Evolutionary conservation across 2,113 vertebrate species (phyloP), one percentile per base, ranked within the genome.

Genomic region (Orientallactaga bullata): DNA sequence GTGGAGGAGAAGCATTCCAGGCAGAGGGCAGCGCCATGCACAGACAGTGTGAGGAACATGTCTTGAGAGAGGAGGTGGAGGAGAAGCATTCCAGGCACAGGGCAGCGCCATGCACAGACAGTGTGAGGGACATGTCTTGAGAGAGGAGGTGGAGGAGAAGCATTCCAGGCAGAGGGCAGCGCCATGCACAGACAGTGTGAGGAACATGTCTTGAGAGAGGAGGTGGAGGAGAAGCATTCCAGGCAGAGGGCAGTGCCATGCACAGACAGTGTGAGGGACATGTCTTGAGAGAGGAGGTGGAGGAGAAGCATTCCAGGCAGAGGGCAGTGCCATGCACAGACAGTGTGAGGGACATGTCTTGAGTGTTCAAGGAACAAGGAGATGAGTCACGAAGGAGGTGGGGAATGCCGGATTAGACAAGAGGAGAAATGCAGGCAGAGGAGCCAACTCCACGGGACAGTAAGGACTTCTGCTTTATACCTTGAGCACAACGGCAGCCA

Each of bases 121-220:
- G 42, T 23, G 12, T 2, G 79, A 15, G 51, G 23, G 35, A 4
- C 5, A 7, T 26, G 0, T 11, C 4, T 4, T 12, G 0, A 28
- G 3, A 24, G 0, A 23, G 72, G 78, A 77, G 28, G 72, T 20
- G 39, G 32, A 5, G 9, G 24, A 37, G 13, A 30, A 35, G n/a
- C 6, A 13, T 94, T 47, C 78, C 4, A 17, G 63, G 37, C 5
- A 1, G 10, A 76, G 39, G 37, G 13, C 1, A 3, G 3, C n/a
- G n/a, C 18, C 16, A 7, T 17, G 15, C 39, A n/a, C n/a, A n/a
- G n/a, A 37, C 65, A 23, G 42, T 23, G 12, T 2, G 79, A 15
- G 51, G 23, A 35, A 4, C 5, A 7, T 26, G 0, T 11, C 4
- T 4, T 12, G 0, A 28, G 3, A 47, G 42, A 47, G 39, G 85